Conservation (phyloP, 2,113 vertebrate species). For the Herpetotheres cachinnans region DNA sequence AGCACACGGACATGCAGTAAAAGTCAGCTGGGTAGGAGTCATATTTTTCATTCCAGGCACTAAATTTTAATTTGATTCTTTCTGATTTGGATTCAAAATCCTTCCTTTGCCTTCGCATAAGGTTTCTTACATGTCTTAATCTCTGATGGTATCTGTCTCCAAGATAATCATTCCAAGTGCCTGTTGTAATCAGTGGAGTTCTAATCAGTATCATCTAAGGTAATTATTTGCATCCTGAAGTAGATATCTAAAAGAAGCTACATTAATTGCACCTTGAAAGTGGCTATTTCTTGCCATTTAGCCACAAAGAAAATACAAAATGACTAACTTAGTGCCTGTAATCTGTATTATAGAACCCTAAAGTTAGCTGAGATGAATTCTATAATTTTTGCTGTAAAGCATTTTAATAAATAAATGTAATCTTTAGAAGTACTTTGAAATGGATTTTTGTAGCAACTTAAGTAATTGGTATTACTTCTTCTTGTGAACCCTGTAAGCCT, state of each 20-base stretch:
- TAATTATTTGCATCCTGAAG: constrained; percentile 40
- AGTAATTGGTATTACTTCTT: not conserved
- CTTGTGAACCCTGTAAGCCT: not conserved
- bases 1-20: fast-evolving
- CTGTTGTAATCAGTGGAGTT: constrained; percentile 36
- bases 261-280: constrained; percentile 7
- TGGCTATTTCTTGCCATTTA: not conserved
- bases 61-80: not conserved
- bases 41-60: not conserved
- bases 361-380: not conserved
- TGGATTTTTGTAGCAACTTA: not conserved
- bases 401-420: not conserved
- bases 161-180: constrained; percentile 26
- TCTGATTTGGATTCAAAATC: not conserved
- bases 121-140: not conserved
- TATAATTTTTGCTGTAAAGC: not conserved
- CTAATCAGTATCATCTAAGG: constrained; percentile 9
- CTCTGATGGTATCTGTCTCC: not conserved
- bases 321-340: not conserved
- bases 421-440: not conserved
- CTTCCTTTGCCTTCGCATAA: not conserved
- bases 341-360: not conserved
- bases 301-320: not conserved
- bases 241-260: not conserved
- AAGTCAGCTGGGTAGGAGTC: not conserved